Conservation (phyloP, 2,797 vertebrate genomes). For the Acestrorhynchus altus region DNA sequence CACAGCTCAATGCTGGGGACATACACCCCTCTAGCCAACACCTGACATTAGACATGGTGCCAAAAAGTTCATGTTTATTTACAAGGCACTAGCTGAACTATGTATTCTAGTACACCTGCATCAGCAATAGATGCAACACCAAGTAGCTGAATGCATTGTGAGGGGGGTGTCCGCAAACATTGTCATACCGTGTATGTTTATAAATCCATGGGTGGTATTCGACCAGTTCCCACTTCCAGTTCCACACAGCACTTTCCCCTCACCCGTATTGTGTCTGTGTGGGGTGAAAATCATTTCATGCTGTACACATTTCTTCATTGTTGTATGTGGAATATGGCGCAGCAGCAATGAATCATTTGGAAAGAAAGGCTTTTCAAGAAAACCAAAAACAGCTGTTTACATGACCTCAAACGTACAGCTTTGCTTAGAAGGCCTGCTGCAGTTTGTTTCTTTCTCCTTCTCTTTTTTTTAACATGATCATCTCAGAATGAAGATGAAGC, state of each 20-base stretch:
- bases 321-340: constrained; percentile 28
- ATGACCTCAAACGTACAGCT: constrained; percentile 45
- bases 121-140: too few relatives aligned
- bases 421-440: constrained; percentile 41
- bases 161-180: too few relatives aligned
- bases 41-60: too few relatives aligned
- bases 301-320: constrained; percentile 49
- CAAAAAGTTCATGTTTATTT: too few relatives aligned
- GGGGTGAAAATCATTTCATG: constrained; percentile 46
- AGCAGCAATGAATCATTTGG: constrained; percentile 50
- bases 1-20: too few relatives aligned
- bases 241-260: background rate
- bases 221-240: constrained; percentile 25
- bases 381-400: constrained; percentile 55
- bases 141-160: too few relatives aligned
- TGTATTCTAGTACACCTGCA: too few relatives aligned
- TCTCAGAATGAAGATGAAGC: too few relatives aligned
- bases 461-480: background rate
- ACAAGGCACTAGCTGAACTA: too few relatives aligned
- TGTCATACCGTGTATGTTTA: too few relatives aligned
- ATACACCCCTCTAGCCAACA: too few relatives aligned
- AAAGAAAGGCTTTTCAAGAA: constrained; percentile 31
- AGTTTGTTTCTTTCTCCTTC: constrained; percentile 9
- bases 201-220: constrained; percentile 25
- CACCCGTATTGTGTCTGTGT: constrained; percentile 27